A percentile compares a stretch with the other conserved stretches of the same genome.
phyloP scores from a whole-genome alignment of 2,888 invertebrate species.

The Amorpha juglandis region DNA sequence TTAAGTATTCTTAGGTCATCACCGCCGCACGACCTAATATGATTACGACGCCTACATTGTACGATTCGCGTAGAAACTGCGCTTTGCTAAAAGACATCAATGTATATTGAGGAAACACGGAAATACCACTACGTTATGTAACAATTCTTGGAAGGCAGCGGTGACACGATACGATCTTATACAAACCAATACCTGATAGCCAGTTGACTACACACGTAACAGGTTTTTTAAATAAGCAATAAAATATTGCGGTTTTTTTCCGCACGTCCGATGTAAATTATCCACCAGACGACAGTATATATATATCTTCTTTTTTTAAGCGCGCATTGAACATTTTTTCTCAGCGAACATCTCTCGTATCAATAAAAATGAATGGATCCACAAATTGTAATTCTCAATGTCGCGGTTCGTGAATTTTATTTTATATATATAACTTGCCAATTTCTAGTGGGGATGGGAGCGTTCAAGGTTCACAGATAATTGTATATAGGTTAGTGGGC shows the following conservation, averaged over 20 bases:
- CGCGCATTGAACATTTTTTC: slow-evolving; percentile 38
- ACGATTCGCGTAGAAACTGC: not conserved
- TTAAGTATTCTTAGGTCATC: too few species aligned
- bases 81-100: not conserved
- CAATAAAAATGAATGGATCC: slow-evolving; percentile 67
- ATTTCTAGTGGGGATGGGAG: slow-evolving; percentile 51
- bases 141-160: not conserved
- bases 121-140: not conserved
- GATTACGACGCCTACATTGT: not conserved
- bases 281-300: slow-evolving; percentile 47
- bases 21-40: too few species aligned
- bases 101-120: not conserved
- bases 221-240: slow-evolving; percentile 46
- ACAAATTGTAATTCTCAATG: slow-evolving; percentile 61
- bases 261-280: slow-evolving; percentile 46
- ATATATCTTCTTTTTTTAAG: slow-evolving; percentile 38
- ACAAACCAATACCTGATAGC: not conserved
- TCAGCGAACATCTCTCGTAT: slow-evolving; percentile 36
- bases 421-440: slow-evolving; percentile 58
- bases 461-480: slow-evolving; percentile 54
- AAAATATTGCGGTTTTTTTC: slow-evolving; percentile 49
- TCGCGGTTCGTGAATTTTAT: slow-evolving; percentile 52
- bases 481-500: slow-evolving; percentile 58
- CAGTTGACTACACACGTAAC: slow-evolving; percentile 35
- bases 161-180: slow-evolving; percentile 1